These are phyloP conservation scores for Callimico goeldii DNA, from an alignment of 2,797 vertebrate genomes.

Conservation along the genomic window DNA sequence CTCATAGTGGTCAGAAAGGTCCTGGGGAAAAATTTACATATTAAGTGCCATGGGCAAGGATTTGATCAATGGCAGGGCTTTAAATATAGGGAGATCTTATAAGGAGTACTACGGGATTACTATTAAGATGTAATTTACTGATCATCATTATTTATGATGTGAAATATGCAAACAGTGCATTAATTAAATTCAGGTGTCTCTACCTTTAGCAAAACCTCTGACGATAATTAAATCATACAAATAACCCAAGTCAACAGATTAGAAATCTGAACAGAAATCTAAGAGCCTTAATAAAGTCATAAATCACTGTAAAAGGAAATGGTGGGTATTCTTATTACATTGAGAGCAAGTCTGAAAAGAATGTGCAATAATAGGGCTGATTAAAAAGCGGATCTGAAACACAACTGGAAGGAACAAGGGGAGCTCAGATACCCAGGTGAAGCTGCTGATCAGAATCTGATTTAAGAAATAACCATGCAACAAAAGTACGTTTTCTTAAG, in stretches of 20 bases:
- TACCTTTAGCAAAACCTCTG: constrained; percentile 53
- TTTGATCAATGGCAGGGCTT: constrained; percentile 22
- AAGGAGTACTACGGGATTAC: background rate
- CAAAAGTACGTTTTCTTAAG: background rate
- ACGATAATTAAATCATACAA: constrained; percentile 70
- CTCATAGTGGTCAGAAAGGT: background rate
- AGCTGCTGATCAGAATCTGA: background rate
- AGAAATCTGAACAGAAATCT: constrained; percentile 73
- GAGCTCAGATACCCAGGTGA: background rate
- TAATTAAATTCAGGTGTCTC: constrained; percentile 72
- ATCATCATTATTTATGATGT: constrained; percentile 65
- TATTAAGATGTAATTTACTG: constrained; percentile 61
- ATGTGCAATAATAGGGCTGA: constrained; percentile 51
- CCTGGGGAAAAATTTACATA: background rate
- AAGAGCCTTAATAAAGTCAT: constrained; percentile 73
- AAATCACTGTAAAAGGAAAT: constrained; percentile 65
- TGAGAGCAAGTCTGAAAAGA: constrained; percentile 50
- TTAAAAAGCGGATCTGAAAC: constrained; percentile 53
- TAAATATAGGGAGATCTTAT: constrained; percentile 37
- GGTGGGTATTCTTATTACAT: constrained; percentile 49
- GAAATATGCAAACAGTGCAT: constrained; percentile 68
- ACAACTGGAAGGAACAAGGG: background rate
- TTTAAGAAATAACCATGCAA: background rate
- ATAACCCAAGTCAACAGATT: constrained; percentile 65
- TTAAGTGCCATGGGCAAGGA: background rate